Percentiles rank a stretch among this genome's conserved stretches.
phyloP scores from a whole-genome alignment of 2,797 vertebrate genomes.

The Tokudaia muenninki region DNA sequence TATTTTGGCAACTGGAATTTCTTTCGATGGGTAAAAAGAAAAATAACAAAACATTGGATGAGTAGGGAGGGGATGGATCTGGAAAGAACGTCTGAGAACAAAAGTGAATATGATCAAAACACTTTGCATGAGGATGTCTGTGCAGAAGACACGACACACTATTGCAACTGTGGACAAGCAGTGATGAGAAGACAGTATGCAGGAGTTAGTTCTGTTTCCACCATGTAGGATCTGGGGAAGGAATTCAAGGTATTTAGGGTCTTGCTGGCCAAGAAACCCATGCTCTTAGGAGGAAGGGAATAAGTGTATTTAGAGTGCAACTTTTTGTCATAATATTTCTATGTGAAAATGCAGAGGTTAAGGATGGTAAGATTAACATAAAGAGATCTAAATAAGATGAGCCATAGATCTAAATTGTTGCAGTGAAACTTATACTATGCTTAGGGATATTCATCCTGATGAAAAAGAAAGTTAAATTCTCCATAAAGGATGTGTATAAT shows the following conservation, averaged over 20 bases:
- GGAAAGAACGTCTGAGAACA: not conserved
- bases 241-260: not conserved
- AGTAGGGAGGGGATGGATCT: not conserved
- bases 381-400: not conserved
- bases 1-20: not conserved
- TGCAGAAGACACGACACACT: not conserved
- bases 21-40: not conserved
- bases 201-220: not conserved
- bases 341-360: not conserved
- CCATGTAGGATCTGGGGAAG: too few relatives aligned
- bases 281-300: not conserved
- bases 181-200: not conserved
- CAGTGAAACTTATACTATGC: not conserved
- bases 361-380: not conserved
- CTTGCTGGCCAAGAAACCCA: not conserved
- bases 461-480: not conserved
- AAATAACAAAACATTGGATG: not conserved
- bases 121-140: not conserved
- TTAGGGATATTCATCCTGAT: not conserved
- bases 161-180: not conserved
- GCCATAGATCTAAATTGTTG: not conserved
- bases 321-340: not conserved
- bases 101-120: not conserved
- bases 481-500: not conserved
- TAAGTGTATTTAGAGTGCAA: not conserved